Evolutionary conservation across 2,113 vertebrate species (phyloP), one percentile per base, ranked within the genome.

Genomic region (Siphamia tubifer): DNA sequence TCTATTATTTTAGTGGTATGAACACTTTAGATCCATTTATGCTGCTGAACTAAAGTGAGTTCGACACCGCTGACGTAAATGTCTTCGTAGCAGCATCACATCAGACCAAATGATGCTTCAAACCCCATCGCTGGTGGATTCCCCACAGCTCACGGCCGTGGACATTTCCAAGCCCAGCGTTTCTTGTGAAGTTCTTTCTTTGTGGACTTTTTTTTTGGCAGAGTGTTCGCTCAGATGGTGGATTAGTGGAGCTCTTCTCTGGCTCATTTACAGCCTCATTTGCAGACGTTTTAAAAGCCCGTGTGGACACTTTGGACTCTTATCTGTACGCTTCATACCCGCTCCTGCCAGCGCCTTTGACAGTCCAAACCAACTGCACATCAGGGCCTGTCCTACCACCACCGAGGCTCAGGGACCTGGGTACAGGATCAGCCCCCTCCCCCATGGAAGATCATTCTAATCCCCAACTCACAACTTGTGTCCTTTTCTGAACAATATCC

Each of bases 191-290:
- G 73, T 82, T 88, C 79, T 90, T 89, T 89, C 84, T 89, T 87
- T 87, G 80, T 88, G 87, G 78, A 86, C 89, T 87, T 85, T 77
- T 87, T 85, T 77, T 84, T 83, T 89, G 72, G 79, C 72, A 68
- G 71, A 69, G 81, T 60, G 72, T 53, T 35, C n/a, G 51, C 84
- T 90, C 88, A 87, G 88, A 90, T 90, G 76, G 68, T 62, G 91
- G 89, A 91, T 92, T 92, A 92, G 87, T 73, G 25, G 78, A 84
- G 85, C 89, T 89, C 87, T 88, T 86, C 81, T 79, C 82, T 68
- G 84, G 83, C 91, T 92, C 81, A 91, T 90, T 92, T 92, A 89
- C 85, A 56, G 76, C 73, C 86, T 92, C 88, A 92, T 92, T 91
- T 91, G 83, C 77, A 74, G 77, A 81, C n/a, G 81, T 84, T 87